Evolutionary conservation across 2,888 invertebrate genomes (phyloP).

Genomic region (Belgica antarctica): DNA sequence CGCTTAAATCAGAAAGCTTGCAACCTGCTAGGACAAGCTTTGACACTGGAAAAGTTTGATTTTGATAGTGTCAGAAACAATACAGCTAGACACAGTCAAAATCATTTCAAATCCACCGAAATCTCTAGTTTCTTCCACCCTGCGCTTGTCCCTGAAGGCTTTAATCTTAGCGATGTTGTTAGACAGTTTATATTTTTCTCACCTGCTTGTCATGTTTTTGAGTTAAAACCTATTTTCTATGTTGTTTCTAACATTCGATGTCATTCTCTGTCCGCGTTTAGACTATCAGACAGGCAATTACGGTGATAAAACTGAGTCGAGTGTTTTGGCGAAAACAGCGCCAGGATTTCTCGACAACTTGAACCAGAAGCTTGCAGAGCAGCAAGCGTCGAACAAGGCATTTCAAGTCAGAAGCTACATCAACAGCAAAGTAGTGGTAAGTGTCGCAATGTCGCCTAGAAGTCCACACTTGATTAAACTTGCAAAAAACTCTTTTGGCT

Average conservation of each 20-base stretch:
- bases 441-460: slow-evolving; percentile 46
- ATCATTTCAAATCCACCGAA: too few relatives aligned
- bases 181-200: too few relatives aligned
- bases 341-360: slow-evolving; percentile 75
- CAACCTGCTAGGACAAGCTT: too few relatives aligned
- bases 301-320: slow-evolving; percentile 53
- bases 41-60: too few relatives aligned
- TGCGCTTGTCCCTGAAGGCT: too few relatives aligned
- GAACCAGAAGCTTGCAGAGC: slow-evolving; percentile 73
- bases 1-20: too few relatives aligned
- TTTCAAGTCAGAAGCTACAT: slow-evolving; percentile 70
- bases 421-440: slow-evolving; percentile 69
- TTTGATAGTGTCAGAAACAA: too few relatives aligned
- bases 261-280: slow-evolving; percentile 19
- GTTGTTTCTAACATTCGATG: not conserved
- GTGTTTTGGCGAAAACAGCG: slow-evolving; percentile 55
- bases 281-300: slow-evolving; percentile 49
- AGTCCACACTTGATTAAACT: not conserved
- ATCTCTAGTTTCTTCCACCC: too few relatives aligned
- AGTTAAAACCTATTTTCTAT: not conserved
- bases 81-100: too few relatives aligned
- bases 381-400: slow-evolving; percentile 62
- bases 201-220: not conserved
- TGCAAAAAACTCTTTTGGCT: not conserved
- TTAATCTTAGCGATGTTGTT: too few relatives aligned